A percentile compares a stretch with the other conserved stretches of the same genome.
Conservation (phyloP, 2,113 vertebrate genomes). For the Chelonoidis abingdonii region DNA sequence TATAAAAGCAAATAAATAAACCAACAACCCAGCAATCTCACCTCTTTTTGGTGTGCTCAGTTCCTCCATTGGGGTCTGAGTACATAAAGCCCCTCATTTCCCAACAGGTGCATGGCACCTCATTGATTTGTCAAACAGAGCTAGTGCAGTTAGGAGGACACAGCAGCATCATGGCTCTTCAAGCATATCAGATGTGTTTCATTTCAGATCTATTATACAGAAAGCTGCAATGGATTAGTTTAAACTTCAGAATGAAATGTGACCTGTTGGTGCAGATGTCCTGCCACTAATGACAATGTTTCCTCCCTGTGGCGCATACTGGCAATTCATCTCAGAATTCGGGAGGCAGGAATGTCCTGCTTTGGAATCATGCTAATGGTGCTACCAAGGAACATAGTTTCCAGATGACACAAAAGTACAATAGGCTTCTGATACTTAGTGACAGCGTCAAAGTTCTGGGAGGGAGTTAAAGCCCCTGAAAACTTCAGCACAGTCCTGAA, state of each 20-base stretch:
- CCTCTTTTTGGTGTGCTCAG: background rate
- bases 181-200: background rate
- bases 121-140: background rate
- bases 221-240: background rate
- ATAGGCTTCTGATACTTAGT: background rate
- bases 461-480: background rate
- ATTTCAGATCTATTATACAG: background rate
- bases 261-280: background rate
- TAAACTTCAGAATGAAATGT: slow-evolving; percentile 14
- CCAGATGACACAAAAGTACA: background rate
- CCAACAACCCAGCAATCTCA: too few relatives aligned
- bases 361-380: background rate
- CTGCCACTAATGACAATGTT: background rate
- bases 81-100: background rate
- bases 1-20: background rate
- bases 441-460: background rate
- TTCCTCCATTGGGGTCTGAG: background rate
- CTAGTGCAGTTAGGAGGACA: background rate
- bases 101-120: background rate
- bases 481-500: background rate
- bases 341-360: background rate
- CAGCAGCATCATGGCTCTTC: background rate
- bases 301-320: background rate
- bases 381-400: background rate
- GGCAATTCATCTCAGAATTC: background rate